Conservation (phyloP, 2,113 vertebrate genomes). For the Hydrochoerus hydrochaeris region DNA sequence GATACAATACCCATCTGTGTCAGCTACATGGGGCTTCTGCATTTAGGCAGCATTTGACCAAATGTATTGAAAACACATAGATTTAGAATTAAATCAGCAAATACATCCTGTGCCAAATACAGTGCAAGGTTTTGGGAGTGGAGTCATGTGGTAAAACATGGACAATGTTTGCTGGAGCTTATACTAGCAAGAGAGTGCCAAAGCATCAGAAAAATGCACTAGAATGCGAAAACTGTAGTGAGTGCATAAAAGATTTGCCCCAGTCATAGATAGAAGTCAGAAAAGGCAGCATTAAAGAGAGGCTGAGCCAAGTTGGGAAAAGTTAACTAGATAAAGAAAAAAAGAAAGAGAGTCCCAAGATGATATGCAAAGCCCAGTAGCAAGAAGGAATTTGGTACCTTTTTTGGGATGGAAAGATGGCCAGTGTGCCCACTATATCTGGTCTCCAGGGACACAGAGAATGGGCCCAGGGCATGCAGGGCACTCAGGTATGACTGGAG, state of each 20-base stretch:
- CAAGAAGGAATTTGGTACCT: not conserved
- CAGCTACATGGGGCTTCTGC: not conserved
- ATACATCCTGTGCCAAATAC: not conserved
- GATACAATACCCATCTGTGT: not conserved
- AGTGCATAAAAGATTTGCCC: not conserved
- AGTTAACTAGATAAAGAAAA: not conserved
- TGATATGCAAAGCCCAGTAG: not conserved
- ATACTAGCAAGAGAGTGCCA: not conserved
- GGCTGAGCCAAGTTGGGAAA: not conserved
- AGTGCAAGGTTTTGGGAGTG: not conserved
- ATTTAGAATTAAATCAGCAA: not conserved
- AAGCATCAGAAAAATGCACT: not conserved
- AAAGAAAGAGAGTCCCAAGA: not conserved
- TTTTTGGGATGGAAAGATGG: not conserved
- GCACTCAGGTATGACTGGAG: not conserved
- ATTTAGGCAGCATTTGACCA: slow-evolving; percentile 12
- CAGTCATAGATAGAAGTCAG: not conserved
- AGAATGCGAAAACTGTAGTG: not conserved
- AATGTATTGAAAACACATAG: not conserved
- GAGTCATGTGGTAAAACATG: not conserved
- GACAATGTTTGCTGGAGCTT: not conserved
- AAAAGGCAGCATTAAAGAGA: not conserved
- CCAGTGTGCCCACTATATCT: not conserved
- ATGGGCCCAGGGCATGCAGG: not conserved
- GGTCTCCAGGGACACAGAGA: fast-evolving